Evolutionary conservation across 2,888 invertebrate species (phyloP).

Genomic region (Melinopterus prodromus): DNA sequence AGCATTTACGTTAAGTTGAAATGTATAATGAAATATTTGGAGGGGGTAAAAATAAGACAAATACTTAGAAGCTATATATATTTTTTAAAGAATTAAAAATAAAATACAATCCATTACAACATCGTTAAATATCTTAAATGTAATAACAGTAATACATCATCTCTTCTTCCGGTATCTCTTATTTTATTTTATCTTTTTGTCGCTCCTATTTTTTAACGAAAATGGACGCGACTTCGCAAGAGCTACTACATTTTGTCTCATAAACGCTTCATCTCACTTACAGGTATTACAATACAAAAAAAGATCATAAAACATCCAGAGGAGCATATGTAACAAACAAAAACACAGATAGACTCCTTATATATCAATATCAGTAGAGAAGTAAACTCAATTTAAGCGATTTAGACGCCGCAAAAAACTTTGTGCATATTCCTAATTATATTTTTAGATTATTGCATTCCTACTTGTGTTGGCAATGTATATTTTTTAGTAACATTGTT

Average conservation of each 20-base stretch:
- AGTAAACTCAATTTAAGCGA: neutral
- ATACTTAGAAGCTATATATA: conserved; percentile 33
- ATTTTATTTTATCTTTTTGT: neutral
- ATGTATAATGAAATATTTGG: neutral
- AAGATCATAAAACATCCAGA: neutral
- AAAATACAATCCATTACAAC: conserved; percentile 58
- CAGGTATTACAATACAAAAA: neutral
- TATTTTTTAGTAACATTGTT: neutral
- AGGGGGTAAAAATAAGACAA: conserved; percentile 13
- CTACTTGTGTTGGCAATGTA: neutral
- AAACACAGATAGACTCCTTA: conserved; percentile 4
- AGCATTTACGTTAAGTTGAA: neutral
- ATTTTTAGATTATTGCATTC: neutral
- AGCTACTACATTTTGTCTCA: neutral
- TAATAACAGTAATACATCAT: conserved; percentile 46
- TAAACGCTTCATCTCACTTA: neutral
- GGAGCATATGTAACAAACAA: neutral
- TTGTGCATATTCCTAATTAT: neutral
- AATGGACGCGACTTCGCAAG: neutral
- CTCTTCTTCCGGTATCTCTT: conserved; percentile 27
- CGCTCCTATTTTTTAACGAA: neutral
- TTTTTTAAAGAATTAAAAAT: conserved; percentile 49
- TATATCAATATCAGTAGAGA: neutral
- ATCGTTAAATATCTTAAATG: conserved; percentile 57
- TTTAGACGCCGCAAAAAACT: neutral